Conservation (phyloP, 2,113 vertebrate species). For the Ursus arctos region DNA sequence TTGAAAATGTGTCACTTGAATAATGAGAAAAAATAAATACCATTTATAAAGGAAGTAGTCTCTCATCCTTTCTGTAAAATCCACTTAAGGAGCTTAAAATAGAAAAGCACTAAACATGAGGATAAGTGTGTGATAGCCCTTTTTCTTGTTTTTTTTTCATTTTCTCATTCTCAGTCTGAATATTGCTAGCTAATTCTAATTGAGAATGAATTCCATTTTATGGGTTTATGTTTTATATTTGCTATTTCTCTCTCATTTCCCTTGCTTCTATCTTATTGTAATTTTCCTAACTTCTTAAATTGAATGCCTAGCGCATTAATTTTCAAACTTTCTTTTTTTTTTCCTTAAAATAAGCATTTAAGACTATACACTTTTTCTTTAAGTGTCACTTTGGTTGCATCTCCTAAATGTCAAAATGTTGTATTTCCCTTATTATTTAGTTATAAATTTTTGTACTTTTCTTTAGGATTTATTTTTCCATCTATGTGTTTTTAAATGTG, state of each 20-base stretch:
- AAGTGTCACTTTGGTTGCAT: background rate
- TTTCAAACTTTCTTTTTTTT: background rate
- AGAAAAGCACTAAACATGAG: background rate
- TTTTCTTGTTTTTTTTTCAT: background rate
- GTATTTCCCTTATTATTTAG: background rate
- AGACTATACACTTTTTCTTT: background rate
- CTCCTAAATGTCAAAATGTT: background rate
- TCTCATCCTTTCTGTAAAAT: background rate
- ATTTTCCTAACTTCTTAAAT: background rate
- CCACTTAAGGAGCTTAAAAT: background rate
- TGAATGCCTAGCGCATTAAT: background rate
- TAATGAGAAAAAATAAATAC: constrained; percentile 47
- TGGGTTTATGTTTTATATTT: background rate
- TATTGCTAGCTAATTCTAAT: background rate
- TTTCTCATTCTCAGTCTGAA: background rate
- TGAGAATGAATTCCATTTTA: background rate
- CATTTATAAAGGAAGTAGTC: background rate
- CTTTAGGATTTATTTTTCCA: background rate
- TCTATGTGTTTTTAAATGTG: background rate
- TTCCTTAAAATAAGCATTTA: constrained; percentile 29
- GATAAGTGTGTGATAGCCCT: background rate
- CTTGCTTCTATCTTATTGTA: constrained; percentile 17
- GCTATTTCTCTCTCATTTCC: background rate
- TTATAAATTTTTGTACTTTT: background rate
- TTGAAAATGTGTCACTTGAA: constrained; percentile 33